phyloP scores from a whole-genome alignment of 1,140 invertebrate species.

The Zaprionus tsacasi region DNA sequence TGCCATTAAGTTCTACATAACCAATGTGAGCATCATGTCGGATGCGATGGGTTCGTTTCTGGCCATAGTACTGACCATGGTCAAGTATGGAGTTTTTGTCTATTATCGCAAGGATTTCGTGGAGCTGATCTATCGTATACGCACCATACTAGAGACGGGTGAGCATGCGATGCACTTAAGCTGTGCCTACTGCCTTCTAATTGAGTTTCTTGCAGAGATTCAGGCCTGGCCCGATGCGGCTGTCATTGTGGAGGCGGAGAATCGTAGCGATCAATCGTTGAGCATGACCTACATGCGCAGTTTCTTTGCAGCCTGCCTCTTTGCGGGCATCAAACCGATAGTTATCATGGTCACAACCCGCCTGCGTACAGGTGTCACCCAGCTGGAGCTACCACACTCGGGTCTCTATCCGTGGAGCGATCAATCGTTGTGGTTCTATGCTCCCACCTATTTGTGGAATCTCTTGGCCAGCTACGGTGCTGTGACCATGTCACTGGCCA shows the following conservation, averaged over 20 bases:
- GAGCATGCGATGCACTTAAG: conserved; percentile 14
- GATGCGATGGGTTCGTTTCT: conserved; percentile 59
- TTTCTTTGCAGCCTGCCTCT: conserved; percentile 49
- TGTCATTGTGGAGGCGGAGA: conserved; percentile 57
- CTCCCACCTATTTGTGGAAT: conserved; percentile 69
- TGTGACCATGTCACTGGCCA: conserved; percentile 60
- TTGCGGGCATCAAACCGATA: conserved; percentile 58
- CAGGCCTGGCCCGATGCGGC: conserved; percentile 29
- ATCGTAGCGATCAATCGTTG: conserved; percentile 57
- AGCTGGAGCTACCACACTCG: conserved; percentile 58
- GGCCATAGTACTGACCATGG: conserved; percentile 46
- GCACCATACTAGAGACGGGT: conserved; percentile 53
- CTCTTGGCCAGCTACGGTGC: conserved; percentile 60
- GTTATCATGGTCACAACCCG: conserved; percentile 44
- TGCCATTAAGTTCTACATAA: conserved; percentile 48
- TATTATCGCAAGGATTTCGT: conserved; percentile 62
- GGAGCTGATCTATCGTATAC: conserved; percentile 51
- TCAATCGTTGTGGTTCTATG: conserved; percentile 40
- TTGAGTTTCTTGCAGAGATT: conserved; percentile 41
- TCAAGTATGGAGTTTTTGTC: conserved; percentile 55
- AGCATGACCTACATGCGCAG: conserved; percentile 59
- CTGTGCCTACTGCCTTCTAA: too few relatives aligned
- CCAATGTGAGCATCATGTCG: conserved; percentile 56
- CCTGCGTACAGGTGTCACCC: conserved; percentile 27
- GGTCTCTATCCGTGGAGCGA: conserved; percentile 53